phyloP scores from a whole-genome alignment of 2,113 vertebrate genomes.

The Chaetura pelagica region DNA sequence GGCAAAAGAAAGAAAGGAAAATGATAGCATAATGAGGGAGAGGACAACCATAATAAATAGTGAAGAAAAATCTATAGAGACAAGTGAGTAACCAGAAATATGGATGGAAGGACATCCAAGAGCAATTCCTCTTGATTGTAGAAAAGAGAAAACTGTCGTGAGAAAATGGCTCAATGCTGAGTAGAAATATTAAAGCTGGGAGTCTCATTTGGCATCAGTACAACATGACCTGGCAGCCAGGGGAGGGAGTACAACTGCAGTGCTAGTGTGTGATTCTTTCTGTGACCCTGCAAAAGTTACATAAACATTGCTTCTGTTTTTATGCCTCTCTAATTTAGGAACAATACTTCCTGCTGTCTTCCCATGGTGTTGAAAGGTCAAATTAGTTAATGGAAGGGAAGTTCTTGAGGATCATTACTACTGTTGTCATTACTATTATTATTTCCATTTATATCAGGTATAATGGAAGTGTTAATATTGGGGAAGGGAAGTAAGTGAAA shows the following conservation, averaged over 20 bases:
- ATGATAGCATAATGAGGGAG: background rate
- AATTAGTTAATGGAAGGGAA: background rate
- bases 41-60: background rate
- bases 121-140: background rate
- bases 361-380: background rate
- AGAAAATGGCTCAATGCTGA: background rate
- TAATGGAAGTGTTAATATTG: background rate
- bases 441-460: background rate
- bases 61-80: background rate
- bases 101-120: background rate
- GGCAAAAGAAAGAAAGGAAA: background rate
- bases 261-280: background rate
- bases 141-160: background rate
- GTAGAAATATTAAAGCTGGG: background rate
- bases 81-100: background rate
- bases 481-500: background rate
- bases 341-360: constrained; percentile 25
- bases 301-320: constrained; percentile 30
- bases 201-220: background rate
- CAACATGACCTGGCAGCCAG: background rate
- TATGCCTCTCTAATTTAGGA: constrained; percentile 36
- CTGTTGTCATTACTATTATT: constrained; percentile 12
- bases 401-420: background rate
- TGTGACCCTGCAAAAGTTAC: constrained; percentile 36
- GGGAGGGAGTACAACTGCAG: background rate